phyloP scores from a whole-genome alignment of 2,113 vertebrate species.

The Cyphomyrus discorhynchus region DNA sequence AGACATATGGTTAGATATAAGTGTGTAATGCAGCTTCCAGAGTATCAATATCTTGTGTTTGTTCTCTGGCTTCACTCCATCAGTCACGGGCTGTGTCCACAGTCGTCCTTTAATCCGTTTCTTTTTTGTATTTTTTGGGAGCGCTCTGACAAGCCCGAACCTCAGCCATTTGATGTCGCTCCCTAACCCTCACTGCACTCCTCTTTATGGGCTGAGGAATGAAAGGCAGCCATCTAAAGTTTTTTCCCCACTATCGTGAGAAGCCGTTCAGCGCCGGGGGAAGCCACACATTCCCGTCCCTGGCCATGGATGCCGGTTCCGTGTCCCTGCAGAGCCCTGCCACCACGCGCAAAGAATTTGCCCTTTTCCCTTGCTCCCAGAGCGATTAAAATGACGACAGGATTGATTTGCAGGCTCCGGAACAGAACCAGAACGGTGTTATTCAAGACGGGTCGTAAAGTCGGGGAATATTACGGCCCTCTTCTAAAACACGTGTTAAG shows the following conservation, averaged over 20 bases:
- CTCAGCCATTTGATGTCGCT: background rate
- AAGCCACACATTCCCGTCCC: background rate
- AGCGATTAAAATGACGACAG: conserved; percentile 2
- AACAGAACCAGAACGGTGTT: background rate
- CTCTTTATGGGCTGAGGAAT: background rate
- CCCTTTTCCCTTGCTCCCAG: background rate
- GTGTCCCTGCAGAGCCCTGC: background rate
- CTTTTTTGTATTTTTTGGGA: background rate
- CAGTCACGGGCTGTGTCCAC: background rate
- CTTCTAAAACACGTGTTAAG: conserved; percentile 32
- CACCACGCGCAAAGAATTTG: background rate
- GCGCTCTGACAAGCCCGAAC: background rate
- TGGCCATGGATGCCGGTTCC: background rate
- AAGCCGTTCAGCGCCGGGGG: background rate
- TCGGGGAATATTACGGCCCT: conserved; percentile 4
- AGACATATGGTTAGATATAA: background rate
- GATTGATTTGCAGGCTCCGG: background rate
- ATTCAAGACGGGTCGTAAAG: background rate
- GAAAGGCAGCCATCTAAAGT: background rate
- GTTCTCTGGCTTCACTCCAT: background rate
- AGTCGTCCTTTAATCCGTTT: background rate
- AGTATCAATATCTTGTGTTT: background rate
- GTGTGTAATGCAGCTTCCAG: background rate
- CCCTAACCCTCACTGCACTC: background rate
- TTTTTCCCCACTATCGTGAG: background rate